A percentile compares a stretch with the other conserved stretches of the same genome.
Evolutionary conservation across 1,140 invertebrate genomes (phyloP).

Genomic region (Drosophila pectinifera): DNA sequence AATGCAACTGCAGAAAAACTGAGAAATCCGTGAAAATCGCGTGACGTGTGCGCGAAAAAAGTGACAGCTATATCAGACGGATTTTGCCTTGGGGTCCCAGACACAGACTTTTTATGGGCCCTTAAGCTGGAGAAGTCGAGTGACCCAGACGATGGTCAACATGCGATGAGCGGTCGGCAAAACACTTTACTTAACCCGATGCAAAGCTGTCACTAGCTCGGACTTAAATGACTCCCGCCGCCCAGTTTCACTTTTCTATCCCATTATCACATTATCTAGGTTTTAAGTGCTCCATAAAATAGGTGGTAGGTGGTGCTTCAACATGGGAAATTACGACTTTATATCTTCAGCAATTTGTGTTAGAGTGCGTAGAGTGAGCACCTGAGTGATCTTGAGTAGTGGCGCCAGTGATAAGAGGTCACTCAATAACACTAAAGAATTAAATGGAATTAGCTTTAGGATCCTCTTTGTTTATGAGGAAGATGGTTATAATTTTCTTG

Average conservation of each 20-base stretch:
- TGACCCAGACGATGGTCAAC: slow-evolving; percentile 54
- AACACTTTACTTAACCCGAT: slow-evolving; percentile 54
- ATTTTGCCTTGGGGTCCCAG: neutral
- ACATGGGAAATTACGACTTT: slow-evolving; percentile 25
- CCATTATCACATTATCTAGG: slow-evolving; percentile 37
- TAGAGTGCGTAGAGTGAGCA: neutral
- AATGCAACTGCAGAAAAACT: slow-evolving; percentile 14
- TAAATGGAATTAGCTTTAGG: neutral
- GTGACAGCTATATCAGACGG: slow-evolving; percentile 23
- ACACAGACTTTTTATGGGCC: slow-evolving; percentile 29
- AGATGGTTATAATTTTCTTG: too few relatives aligned
- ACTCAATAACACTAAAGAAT: slow-evolving; percentile 4
- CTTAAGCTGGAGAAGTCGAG: slow-evolving; percentile 39
- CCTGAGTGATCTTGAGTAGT: slow-evolving; percentile 10
- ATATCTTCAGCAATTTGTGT: slow-evolving; percentile 6
- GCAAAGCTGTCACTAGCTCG: slow-evolving; percentile 31
- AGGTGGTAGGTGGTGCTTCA: slow-evolving; percentile 22
- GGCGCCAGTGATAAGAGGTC: slow-evolving; percentile 1
- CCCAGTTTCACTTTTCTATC: neutral
- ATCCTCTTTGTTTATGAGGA: neutral
- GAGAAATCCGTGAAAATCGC: slow-evolving; percentile 33
- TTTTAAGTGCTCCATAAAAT: slow-evolving; percentile 61
- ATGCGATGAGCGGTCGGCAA: slow-evolving; percentile 48
- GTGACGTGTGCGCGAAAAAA: slow-evolving; percentile 41
- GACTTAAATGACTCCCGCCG: slow-evolving; percentile 15